Base-by-base conservation (phyloP, 2,888 invertebrate species). In the Saturnia japonica region DNA sequence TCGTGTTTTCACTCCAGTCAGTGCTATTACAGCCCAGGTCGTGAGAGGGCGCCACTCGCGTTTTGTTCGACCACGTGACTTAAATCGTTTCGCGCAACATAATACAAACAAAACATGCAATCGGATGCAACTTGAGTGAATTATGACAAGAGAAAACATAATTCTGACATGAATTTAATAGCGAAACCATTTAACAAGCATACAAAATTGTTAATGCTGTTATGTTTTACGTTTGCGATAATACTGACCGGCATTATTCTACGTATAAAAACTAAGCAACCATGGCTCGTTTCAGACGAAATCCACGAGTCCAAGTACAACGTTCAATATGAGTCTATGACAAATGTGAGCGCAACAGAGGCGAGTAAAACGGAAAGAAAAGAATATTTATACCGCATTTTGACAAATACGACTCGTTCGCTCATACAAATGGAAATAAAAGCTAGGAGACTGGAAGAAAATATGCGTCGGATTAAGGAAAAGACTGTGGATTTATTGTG, bases 341-440 rank as follows among this genome's bases (percentile, higher is more conserved):
- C 83, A 88, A 93, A 93, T 90, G 88, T 78, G 82, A 93, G 83
- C 80, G 82, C 84, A 72, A 78, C 85, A 74, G 88, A 87, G 76
- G 87, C 89, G 73, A 84, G 81, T 78, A 90, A 90, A 88, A 85
- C 89, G 82, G 88, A 86, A 82, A 89, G 92, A 85, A 93, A 94
- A 87, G 94, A 94, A 89, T 93, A 93, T 88, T 89, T 94, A 82
- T 94, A 94, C 89, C 89, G 92, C 73, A 91, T 94, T 81, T 87
- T 94, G 88, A 94, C 94, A 88, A 94, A 94, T 90, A 94, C 94
- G 81, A 94, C 94, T 80, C 94, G 94, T 80, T 94, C 94, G 75
- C 93, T 94, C 86, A 94, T 94, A 92, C 94, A 94, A 88, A 94
- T 94, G 94, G 94, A 94, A 91, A 94, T 94, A 91, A 94, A 94